Evolutionary conservation across 2,888 invertebrate species (phyloP), one percentile per base, ranked within the genome.

Genomic region (Cerceris rybyensis): DNA sequence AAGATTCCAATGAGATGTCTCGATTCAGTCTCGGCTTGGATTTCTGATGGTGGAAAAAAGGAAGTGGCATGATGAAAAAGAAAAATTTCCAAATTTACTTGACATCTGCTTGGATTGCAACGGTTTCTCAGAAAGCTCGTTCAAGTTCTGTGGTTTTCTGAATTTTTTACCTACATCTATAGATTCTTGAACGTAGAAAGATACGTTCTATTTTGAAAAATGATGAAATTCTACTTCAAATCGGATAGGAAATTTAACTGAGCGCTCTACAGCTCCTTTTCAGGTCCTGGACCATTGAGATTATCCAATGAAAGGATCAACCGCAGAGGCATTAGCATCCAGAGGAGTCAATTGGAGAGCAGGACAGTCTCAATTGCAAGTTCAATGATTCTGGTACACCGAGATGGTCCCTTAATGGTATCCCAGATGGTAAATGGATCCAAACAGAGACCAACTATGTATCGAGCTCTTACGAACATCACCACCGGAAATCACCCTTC

Each of bases 381-480:
- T 80, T 72, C 78, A 71, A 70, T 71, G 70, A 78, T 78, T 78
- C 77, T 78, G 78, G 78, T 68, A 78, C 71, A 78, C 77, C 78
- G 78, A 77, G 54, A 52, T 69, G 52, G 55, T 65, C 68, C 28
- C 69, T 81, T 83, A 85, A 87, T 81, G 78, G 82, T 64, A 64
- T 55, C 59, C 46, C 71, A 68, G 80, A 78, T 67, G 70, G 71
- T 74, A 86, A 87, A 86, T 80, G 82, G 83, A 66, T 82, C 73
- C 81, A 87, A 89, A 87, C 79, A 81, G 80, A 65, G 65, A 75
- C 75, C 80, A 88, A 86, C 86, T 80, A 69, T 28, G 55, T 50
- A 49, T 63, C 67, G 39, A 70, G 54, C 78, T 67, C 72, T 80
- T 71, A 43, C 73, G 77, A 71, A 68, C 78, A 66, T 63, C 68